These are phyloP conservation scores for Drosophila ambigua DNA, from an alignment of 1,140 invertebrate species.

Conservation along the genomic window DNA sequence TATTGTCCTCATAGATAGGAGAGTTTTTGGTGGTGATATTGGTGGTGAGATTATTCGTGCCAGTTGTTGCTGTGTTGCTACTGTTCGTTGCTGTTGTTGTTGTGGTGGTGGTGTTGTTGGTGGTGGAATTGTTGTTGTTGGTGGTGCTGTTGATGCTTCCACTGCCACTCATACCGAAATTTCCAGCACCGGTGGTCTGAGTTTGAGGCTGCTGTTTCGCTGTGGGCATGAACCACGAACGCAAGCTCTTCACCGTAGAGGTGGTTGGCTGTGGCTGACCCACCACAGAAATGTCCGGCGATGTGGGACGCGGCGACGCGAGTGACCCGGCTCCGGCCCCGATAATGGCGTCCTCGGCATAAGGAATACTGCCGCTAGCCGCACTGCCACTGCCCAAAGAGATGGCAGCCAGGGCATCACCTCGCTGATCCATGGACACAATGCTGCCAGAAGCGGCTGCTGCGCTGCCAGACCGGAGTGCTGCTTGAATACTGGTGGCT, in stretches of 20 bases:
- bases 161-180: conserved; percentile 79
- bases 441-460: conserved; percentile 51
- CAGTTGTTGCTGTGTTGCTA: conserved; percentile 62
- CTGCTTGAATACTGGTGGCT: conserved; percentile 73
- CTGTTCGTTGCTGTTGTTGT: conserved; percentile 51
- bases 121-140: conserved; percentile 46
- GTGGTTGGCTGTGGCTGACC: conserved; percentile 35
- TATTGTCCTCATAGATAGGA: conserved; percentile 80
- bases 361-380: conserved; percentile 70
- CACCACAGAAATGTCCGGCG: conserved; percentile 56
- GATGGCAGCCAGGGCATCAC: conserved; percentile 56
- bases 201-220: conserved; percentile 48
- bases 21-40: conserved; percentile 82
- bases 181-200: conserved; percentile 40
- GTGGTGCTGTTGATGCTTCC: conserved; percentile 53
- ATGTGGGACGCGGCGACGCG: conserved; percentile 68
- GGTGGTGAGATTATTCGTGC: conserved; percentile 73
- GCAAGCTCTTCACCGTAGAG: conserved; percentile 66
- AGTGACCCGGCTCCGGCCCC: conserved; percentile 23
- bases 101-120: conserved; percentile 44
- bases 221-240: conserved; percentile 63
- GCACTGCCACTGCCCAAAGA: conserved; percentile 72
- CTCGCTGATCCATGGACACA: conserved; percentile 74
- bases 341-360: conserved; percentile 70
- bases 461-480: conserved; percentile 52